These are phyloP conservation scores for Myodes glareolus DNA, from an alignment of 2,113 vertebrate genomes.

Conservation along the genomic window DNA sequence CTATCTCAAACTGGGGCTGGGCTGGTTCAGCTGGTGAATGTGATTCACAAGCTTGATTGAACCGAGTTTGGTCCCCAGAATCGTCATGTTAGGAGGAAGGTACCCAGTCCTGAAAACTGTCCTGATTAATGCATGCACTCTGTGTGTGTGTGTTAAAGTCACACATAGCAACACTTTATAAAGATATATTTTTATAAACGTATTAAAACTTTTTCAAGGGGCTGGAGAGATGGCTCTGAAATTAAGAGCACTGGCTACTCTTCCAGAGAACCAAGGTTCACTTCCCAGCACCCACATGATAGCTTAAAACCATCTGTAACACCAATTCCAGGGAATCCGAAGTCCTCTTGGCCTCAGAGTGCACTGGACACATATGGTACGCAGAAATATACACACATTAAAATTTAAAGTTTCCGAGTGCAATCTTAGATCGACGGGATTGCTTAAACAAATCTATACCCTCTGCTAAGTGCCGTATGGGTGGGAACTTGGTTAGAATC, in stretches of 20 bases:
- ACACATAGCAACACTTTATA: neutral
- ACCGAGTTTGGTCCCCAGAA: neutral
- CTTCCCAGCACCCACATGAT: neutral
- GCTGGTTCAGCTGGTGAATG: neutral
- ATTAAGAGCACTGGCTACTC: neutral
- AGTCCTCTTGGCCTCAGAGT: neutral
- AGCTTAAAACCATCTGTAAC: neutral
- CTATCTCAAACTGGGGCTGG: too few relatives aligned
- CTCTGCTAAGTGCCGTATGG: neutral
- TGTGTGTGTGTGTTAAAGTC: neutral
- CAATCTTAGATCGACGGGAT: neutral
- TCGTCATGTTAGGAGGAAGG: neutral
- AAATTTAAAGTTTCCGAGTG: slow-evolving; percentile 17
- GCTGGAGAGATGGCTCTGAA: neutral
- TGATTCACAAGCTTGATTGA: too few relatives aligned
- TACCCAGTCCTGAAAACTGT: neutral
- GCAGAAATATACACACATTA: neutral
- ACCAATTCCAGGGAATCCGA: neutral
- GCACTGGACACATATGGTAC: neutral
- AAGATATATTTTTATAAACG: neutral
- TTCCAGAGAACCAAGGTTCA: neutral
- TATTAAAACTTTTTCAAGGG: neutral
- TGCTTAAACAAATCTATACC: neutral
- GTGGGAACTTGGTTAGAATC: neutral
- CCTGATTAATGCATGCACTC: neutral